Evolutionary conservation across 2,113 vertebrate genomes (phyloP).

Genomic region (Octodon degus): DNA sequence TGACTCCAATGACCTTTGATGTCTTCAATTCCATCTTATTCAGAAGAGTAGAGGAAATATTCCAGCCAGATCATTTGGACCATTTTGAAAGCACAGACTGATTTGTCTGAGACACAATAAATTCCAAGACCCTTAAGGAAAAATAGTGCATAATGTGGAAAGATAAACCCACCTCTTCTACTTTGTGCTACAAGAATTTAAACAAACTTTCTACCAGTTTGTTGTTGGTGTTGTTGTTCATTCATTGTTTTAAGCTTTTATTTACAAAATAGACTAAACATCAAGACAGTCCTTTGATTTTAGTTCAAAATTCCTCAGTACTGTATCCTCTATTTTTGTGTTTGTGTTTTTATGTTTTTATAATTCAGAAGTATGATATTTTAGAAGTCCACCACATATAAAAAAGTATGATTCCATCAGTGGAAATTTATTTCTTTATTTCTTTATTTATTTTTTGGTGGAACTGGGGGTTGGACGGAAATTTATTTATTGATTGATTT

Average conservation of each 20-base stretch:
- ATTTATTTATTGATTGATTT: background rate
- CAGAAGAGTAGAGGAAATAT: background rate
- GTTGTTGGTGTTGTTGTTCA: background rate
- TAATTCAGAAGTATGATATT: background rate
- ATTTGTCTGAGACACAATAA: background rate
- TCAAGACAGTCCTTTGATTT: background rate
- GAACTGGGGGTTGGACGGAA: background rate
- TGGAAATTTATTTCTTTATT: constrained; percentile 36
- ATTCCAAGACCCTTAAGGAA: background rate
- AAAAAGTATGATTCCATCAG: constrained; percentile 18
- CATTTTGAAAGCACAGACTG: constrained; percentile 58
- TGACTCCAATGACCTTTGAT: constrained; percentile 60
- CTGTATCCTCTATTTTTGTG: background rate
- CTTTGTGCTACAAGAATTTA: background rate
- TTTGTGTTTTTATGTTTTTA: background rate
- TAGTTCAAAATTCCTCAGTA: background rate
- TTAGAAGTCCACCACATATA: background rate
- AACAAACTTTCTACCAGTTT: background rate
- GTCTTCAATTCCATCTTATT: background rate
- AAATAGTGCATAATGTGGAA: background rate
- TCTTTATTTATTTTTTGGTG: too few relatives aligned
- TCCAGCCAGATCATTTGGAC: constrained; percentile 5
- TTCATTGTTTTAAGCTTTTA: background rate
- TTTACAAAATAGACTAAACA: background rate
- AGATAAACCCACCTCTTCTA: background rate